Percentiles rank a stretch among this genome's conserved stretches.
These are phyloP conservation scores for Pipistrellus pipistrellus DNA, from an alignment of 2,797 vertebrate species.

Conservation along the genomic window DNA sequence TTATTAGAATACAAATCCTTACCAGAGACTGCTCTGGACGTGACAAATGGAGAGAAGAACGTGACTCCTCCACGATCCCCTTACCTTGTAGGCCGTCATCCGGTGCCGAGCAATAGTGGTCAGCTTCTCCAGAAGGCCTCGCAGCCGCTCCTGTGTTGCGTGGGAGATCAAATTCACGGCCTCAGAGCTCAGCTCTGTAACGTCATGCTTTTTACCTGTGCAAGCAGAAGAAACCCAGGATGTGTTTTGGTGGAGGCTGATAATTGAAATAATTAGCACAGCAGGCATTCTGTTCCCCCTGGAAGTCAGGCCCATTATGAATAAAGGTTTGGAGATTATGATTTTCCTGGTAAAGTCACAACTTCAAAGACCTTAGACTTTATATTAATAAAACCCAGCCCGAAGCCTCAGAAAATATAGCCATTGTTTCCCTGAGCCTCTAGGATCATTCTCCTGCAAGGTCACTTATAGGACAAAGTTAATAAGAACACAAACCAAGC, in stretches of 20 bases:
- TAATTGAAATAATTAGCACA: slow-evolving; percentile 99
- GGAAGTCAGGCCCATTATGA: slow-evolving; percentile 98
- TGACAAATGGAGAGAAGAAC: slow-evolving; percentile 66
- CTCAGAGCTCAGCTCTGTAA: slow-evolving; percentile 94
- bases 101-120: slow-evolving; percentile 93
- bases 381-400: slow-evolving; percentile 98
- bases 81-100: slow-evolving; percentile 92
- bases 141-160: slow-evolving; percentile 94
- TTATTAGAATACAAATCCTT: slow-evolving; percentile 61
- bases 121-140: slow-evolving; percentile 94
- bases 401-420: slow-evolving; percentile 95
- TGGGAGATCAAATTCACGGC: slow-evolving; percentile 95
- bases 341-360: slow-evolving; percentile 98
- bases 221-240: slow-evolving; percentile 96
- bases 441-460: slow-evolving; percentile 94
- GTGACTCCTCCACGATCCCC: slow-evolving; percentile 77
- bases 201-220: slow-evolving; percentile 94
- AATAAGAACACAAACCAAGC: slow-evolving; percentile 91
- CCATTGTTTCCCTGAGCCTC: slow-evolving; percentile 94
- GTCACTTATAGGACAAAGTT: slow-evolving; percentile 98
- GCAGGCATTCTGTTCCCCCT: slow-evolving; percentile 96
- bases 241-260: slow-evolving; percentile 94
- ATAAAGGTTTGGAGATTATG: slow-evolving; percentile 98
- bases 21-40: slow-evolving; percentile 67
- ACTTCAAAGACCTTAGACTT: slow-evolving; percentile 99